A percentile compares a stretch with the other conserved stretches of the same genome.
Evolutionary conservation across 1,140 invertebrate genomes (phyloP).

Genomic region (Solenopsis fugax): DNA sequence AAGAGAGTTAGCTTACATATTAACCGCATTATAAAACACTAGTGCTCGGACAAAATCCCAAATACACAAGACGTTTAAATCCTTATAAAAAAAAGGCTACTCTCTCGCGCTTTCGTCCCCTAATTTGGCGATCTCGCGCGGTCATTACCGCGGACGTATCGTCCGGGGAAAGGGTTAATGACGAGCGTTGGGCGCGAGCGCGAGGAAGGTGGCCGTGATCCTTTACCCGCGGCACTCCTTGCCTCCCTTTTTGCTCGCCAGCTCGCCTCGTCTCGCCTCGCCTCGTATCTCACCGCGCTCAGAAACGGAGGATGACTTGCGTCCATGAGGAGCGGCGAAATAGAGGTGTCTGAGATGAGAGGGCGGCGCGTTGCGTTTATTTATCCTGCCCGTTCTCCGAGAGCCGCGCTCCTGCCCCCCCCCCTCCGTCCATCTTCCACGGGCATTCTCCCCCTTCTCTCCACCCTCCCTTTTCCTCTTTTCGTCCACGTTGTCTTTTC

Average conservation of each 20-base stretch:
- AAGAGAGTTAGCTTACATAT: not conserved
- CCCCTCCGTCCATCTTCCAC: conserved; percentile 52
- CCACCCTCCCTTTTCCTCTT: not conserved
- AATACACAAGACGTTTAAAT: not conserved
- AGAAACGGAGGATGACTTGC: conserved; percentile 80
- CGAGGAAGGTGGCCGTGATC: conserved; percentile 66
- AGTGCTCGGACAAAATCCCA: not conserved
- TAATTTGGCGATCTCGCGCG: conserved; percentile 52
- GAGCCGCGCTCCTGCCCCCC: conserved; percentile 72
- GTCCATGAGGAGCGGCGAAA: conserved; percentile 79
- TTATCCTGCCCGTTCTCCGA: conserved; percentile 83
- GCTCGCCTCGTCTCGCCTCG: conserved; percentile 13
- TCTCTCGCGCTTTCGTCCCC: conserved; percentile 33
- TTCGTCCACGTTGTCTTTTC: conserved; percentile 2
- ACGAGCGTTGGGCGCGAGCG: conserved; percentile 61
- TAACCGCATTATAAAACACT: not conserved
- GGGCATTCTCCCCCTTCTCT: conserved; percentile 8
- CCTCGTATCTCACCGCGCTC: conserved; percentile 66
- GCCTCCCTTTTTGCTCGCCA: conserved; percentile 33
- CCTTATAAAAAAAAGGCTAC: not conserved
- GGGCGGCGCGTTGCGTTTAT: conserved; percentile 85
- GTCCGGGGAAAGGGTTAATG: conserved; percentile 67
- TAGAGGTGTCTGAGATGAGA: conserved; percentile 85
- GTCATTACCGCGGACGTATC: conserved; percentile 53
- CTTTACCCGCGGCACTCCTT: conserved; percentile 48